Base-by-base conservation (phyloP, 2,113 vertebrate species). In the Anser brachyrhynchus region DNA sequence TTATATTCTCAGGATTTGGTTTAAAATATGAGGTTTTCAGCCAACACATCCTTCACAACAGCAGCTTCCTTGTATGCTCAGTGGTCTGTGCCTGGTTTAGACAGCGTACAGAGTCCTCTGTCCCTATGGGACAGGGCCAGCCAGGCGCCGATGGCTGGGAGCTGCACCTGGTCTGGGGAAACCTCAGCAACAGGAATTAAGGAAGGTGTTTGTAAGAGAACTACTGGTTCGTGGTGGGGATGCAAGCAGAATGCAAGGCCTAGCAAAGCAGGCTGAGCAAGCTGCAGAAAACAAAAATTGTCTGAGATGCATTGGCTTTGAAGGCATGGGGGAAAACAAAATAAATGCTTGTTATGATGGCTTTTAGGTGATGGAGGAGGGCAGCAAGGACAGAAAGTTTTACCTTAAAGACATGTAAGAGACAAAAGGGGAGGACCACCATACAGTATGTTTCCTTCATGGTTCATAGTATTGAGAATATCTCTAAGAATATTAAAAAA, bases 261-360 rank as follows among this genome's bases (percentile, higher is more conserved):
- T 17, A 1, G 21, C 62, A 49, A 10, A 25, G 67, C 0, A 9
- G 16, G 51, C 21, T 0, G 6, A 81, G 78, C 23, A 6, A 39
- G 54, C 4, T 39, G 10, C 0, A 1, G 80, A 39, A 84, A 35
- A 35, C 41, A 37, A 4, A 66, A 10, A 0, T 5, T 0, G 2
- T 7, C 6, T 20, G 17, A 37, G 71, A 10, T 4, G 21, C 6
- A 0, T 64, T 58, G 6, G 35, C 81, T 66, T 13, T 23, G 84
- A 64, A 58, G 55, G 22, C 2, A 0, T 7, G 29, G 23, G 23
- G 43, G 44, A 20, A 37, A 75, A 35, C 3, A 17, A 29, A 23
- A 23, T 0, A 23, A 44, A 13, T 6, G 3, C 5, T 26, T 28
- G 29, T 21, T 9, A 75, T 49, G 37, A 35, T 26, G 23, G 3